Evolutionary conservation across 2,888 invertebrate species (phyloP), one percentile per base, ranked within the genome.

Genomic region (Busseola fusca): DNA sequence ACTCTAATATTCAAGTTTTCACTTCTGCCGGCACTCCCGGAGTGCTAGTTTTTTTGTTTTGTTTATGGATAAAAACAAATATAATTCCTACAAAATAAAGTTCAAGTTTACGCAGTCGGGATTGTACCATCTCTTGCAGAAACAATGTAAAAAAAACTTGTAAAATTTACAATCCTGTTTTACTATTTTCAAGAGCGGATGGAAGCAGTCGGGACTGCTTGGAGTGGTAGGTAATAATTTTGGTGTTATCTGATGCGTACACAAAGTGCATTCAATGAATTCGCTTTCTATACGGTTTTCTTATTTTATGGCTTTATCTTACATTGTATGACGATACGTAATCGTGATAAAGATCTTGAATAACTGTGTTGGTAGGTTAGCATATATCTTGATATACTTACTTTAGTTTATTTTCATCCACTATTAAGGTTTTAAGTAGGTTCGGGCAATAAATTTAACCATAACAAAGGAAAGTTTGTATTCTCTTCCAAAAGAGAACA

Each of bases 311-410:
- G n/a, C 18, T 27, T 48, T 25, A 48, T 18, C 18, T 74, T 27
- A 62, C 12, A 56, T 45, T 45, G 52, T 54, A 54, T 27, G 21
- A 45, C 40, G 52, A 69, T 34, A 14, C 37, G 37, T 70, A n/a
- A 54, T 48, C n/a, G 52, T 16, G 27, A 64, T 74, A 40, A 57
- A 60, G 57, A 68, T 72, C 72, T 56, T 45, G 50, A 27, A 37
- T 27, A 37, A 67, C 50, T 34, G 45, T 45, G 48, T 52, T 14
- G 30, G 18, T 42, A 50, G 40, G n/a, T 42, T 50, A 64, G 25
- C 16, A 4, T 76, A 40, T 27, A 42, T 56, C 64, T 76, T 64
- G 56, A 64, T 45, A 59, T 34, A 58, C 37, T 54, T 30, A 57
- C 34, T 54, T 60, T 9, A 42, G 52, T 59, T 42, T 56, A 7